These are phyloP conservation scores for Palythoa grandiflora DNA, from an alignment of 92 coral and sea anemone genomes.

Conservation along the genomic window DNA sequence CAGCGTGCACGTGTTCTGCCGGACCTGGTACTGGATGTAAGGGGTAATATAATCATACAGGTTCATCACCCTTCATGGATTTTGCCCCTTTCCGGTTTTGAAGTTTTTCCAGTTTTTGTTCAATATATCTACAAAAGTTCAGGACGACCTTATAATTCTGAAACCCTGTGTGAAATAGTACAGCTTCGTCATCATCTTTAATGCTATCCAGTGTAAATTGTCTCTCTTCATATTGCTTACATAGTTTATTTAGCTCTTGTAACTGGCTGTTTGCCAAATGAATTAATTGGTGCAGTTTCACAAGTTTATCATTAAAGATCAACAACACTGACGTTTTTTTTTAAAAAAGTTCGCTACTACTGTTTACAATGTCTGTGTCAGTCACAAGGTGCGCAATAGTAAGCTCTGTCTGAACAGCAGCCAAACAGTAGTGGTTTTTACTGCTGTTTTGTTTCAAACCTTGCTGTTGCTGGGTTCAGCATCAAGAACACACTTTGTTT, in stretches of 20 bases:
- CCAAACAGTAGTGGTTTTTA: neutral
- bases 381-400: neutral
- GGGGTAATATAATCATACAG: no score
- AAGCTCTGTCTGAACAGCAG: conserved; percentile 13
- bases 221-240: neutral
- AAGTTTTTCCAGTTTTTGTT: conserved; percentile 35
- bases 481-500: neutral
- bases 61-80: conserved; percentile 14
- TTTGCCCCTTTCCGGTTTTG: conserved; percentile 11
- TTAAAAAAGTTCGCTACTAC: neutral
- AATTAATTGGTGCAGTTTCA: neutral
- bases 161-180: conserved; percentile 67
- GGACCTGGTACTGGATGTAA: no score
- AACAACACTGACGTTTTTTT: neutral
- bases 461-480: neutral
- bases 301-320: neutral
- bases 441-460: conserved; percentile 1
- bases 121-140: conserved; percentile 49
- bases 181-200: conserved; percentile 58
- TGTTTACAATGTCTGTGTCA: neutral
- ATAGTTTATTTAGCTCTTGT: neutral
- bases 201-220: conserved; percentile 57
- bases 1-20: conserved; percentile 55
- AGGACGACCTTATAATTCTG: conserved; percentile 52
- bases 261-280: neutral